These are phyloP conservation scores for Mustelus asterias DNA, from an alignment of 2,113 vertebrate genomes.

Conservation along the genomic window DNA sequence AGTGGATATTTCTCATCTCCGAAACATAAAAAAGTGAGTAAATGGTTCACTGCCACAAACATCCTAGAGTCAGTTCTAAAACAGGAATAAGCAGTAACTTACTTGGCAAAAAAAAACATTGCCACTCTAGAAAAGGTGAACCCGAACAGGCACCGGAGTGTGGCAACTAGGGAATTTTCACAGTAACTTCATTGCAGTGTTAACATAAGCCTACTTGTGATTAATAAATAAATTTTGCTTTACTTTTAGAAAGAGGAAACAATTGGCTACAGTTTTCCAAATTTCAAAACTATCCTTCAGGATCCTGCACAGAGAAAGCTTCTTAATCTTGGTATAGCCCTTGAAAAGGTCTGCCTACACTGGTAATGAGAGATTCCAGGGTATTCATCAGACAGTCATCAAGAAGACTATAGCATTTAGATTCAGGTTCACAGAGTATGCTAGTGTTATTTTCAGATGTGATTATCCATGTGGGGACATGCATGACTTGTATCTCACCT, in stretches of 20 bases:
- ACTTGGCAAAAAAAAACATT: not conserved
- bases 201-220: too few relatives aligned
- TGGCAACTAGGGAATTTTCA: too few relatives aligned
- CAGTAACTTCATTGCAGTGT: too few relatives aligned
- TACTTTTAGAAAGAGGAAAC: not conserved
- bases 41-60: not conserved
- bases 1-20: too few relatives aligned
- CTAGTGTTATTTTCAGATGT: not conserved
- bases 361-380: not conserved
- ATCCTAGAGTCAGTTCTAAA: not conserved
- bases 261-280: not conserved
- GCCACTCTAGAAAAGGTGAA: not conserved
- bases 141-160: too few relatives aligned
- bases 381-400: not conserved
- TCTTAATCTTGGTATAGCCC: not conserved
- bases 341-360: not conserved
- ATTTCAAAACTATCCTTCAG: not conserved
- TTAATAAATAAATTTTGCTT: too few relatives aligned
- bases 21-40: not conserved
- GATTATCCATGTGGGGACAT: not conserved
- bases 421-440: not conserved
- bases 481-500: conserved; percentile 54
- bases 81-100: not conserved
- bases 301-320: not conserved
- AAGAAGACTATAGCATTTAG: not conserved